Evolutionary conservation across 2,113 vertebrate species (phyloP).

Genomic region (Oceanodroma tethys): DNA sequence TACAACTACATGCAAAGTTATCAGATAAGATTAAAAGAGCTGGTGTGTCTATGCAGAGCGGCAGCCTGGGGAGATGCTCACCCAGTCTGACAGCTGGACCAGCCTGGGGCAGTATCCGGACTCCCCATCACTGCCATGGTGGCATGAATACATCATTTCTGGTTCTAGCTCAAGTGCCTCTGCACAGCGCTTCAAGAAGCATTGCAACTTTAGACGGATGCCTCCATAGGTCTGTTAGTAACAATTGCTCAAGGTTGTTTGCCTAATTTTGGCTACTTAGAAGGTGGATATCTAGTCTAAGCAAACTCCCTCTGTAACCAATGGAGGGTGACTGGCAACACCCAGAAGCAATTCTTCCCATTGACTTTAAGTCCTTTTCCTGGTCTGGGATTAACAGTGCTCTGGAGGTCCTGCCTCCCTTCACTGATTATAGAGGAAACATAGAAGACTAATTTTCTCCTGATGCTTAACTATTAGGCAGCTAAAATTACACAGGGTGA

Average conservation of each 20-base stretch:
- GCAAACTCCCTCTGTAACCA: not conserved
- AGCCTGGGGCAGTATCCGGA: not conserved
- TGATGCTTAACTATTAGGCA: not conserved
- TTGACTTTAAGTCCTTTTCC: not conserved
- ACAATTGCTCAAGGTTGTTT: not conserved
- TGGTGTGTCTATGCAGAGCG: rapidly evolving
- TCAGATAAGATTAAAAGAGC: not conserved
- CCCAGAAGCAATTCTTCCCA: not conserved
- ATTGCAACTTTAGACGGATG: not conserved
- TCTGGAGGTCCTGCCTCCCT: not conserved
- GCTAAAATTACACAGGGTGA: not conserved
- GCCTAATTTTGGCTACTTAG: not conserved
- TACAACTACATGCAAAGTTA: not conserved
- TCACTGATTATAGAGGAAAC: not conserved
- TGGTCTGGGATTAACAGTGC: not conserved
- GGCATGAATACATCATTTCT: not conserved
- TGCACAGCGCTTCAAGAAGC: not conserved
- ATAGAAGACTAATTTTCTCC: not conserved
- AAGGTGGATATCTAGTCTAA: not conserved
- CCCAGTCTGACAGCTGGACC: not conserved
- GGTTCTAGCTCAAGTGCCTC: not conserved
- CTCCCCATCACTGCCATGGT: not conserved
- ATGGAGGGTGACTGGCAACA: not conserved
- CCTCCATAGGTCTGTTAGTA: not conserved
- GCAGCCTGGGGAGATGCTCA: not conserved